Conservation (phyloP, 2,113 vertebrate species). For the Chroicocephalus ridibundus region DNA sequence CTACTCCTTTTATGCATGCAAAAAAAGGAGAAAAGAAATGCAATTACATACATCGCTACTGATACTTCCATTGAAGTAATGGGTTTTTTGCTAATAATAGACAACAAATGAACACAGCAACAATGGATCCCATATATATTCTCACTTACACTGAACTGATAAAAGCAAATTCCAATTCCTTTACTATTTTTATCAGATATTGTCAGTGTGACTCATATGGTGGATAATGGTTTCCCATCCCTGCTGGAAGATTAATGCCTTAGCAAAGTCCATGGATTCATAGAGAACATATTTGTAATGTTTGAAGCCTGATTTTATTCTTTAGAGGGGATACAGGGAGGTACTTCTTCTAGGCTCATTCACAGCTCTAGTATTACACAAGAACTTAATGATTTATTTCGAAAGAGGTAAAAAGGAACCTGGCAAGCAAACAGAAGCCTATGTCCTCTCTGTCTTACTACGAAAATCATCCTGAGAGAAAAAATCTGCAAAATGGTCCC, state of each 20-base stretch:
- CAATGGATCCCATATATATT: background rate
- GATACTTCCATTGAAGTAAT: constrained; percentile 7
- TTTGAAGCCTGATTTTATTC: background rate
- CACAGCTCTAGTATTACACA: background rate
- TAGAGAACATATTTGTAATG: background rate
- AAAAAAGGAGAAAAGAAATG: background rate
- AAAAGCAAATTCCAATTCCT: background rate
- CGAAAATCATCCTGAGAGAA: background rate
- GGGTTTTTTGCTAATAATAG: constrained; percentile 6
- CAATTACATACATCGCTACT: background rate
- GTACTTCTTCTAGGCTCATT: background rate
- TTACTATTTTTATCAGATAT: background rate
- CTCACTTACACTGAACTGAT: background rate
- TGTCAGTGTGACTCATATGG: background rate
- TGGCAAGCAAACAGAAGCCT: background rate
- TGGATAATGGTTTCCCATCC: background rate
- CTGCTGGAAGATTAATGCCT: background rate
- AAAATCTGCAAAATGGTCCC: background rate
- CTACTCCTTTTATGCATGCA: background rate
- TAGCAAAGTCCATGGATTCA: background rate
- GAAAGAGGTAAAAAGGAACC: background rate
- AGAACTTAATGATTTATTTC: background rate
- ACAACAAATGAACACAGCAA: background rate
- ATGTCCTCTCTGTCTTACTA: background rate
- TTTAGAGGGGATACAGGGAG: background rate